These are phyloP conservation scores for Scaptomyza reducta DNA, from an alignment of 2,888 invertebrate genomes.

Conservation along the genomic window DNA sequence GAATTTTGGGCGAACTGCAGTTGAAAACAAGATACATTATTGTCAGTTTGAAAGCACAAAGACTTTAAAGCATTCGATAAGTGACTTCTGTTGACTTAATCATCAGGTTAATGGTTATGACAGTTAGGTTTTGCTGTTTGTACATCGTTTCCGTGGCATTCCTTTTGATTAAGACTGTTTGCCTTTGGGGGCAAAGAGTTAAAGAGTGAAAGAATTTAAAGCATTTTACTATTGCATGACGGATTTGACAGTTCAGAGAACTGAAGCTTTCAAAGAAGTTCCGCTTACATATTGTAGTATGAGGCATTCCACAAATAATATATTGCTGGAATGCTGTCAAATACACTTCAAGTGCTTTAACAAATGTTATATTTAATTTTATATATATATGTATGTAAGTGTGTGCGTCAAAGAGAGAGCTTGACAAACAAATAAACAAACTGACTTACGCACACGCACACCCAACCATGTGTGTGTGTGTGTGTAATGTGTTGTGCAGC, in stretches of 20 bases:
- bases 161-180: constrained; percentile 41
- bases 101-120: not conserved
- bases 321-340: constrained; percentile 55
- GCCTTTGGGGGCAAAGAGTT: not conserved
- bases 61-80: constrained; percentile 34
- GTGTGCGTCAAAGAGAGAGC: constrained; percentile 32
- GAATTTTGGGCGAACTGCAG: constrained; percentile 43
- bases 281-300: not conserved
- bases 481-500: constrained; percentile 28
- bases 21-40: constrained; percentile 44
- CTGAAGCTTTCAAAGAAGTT: constrained; percentile 7
- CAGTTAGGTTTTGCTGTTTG: not conserved
- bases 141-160: not conserved
- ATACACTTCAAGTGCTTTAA: constrained; percentile 58
- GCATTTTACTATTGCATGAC: constrained; percentile 3
- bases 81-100: constrained; percentile 18
- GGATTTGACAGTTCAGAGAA: constrained; percentile 18
- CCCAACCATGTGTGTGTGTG: constrained; percentile 11
- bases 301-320: constrained; percentile 54
- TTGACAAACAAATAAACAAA: constrained; percentile 56
- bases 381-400: constrained; percentile 50
- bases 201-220: constrained; percentile 13
- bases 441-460: constrained; percentile 17
- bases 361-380: constrained; percentile 72
- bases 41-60: not conserved